Percentiles rank a stretch among this genome's conserved stretches.
Evolutionary conservation across 2,113 vertebrate species (phyloP).

Genomic region (Saguinus imperator): DNA sequence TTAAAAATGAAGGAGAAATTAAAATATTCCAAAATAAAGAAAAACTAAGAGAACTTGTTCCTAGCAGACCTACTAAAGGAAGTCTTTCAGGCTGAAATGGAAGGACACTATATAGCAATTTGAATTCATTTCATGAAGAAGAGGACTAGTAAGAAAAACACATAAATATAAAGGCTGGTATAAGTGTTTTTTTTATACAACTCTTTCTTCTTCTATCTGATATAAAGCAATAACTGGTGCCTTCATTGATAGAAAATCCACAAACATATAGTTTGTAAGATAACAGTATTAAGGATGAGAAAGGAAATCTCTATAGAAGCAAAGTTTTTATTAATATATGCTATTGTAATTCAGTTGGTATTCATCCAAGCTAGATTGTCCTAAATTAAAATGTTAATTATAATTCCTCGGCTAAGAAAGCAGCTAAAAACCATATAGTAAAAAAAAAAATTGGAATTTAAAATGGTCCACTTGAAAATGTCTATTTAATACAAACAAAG

Average conservation of each 20-base stretch:
- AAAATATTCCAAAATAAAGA: not conserved
- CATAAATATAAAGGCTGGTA: not conserved
- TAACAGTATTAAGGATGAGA: not conserved
- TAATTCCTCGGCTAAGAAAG: not conserved
- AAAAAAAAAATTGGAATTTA: not conserved
- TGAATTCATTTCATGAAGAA: not conserved
- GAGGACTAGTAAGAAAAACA: not conserved
- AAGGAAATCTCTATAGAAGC: not conserved
- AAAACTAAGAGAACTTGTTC: not conserved
- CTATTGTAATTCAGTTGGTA: not conserved
- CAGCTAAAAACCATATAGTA: not conserved
- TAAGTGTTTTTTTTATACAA: not conserved
- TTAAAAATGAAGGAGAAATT: not conserved
- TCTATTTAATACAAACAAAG: not conserved
- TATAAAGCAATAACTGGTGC: not conserved
- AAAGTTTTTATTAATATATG: not conserved
- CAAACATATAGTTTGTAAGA: not conserved
- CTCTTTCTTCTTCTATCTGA: not conserved
- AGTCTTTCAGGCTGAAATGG: not conserved
- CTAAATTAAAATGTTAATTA: not conserved
- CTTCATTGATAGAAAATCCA: not conserved
- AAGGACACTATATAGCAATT: not conserved
- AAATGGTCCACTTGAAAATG: not conserved
- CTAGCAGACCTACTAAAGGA: not conserved
- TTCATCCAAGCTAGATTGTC: not conserved